Evolutionary conservation across 2,113 vertebrate genomes (phyloP).

Genomic region (Murina feae): DNA sequence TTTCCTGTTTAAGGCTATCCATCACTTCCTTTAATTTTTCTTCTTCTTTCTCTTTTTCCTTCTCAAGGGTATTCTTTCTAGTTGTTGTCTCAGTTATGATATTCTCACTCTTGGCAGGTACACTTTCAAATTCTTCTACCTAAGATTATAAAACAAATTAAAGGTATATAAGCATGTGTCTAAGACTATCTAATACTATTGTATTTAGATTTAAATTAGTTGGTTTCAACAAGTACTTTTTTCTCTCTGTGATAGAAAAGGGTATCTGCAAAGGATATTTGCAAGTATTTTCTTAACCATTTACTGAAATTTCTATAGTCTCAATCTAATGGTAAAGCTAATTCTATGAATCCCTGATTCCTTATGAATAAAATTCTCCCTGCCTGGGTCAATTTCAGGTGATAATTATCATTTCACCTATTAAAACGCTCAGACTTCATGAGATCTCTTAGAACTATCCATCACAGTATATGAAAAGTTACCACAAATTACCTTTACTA

Average conservation of each 20-base stretch:
- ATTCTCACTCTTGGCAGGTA: constrained; percentile 84
- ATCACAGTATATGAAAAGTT: neutral
- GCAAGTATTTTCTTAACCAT: neutral
- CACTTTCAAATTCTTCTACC: constrained; percentile 87
- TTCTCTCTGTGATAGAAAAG: neutral
- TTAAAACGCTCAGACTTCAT: neutral
- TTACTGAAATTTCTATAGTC: neutral
- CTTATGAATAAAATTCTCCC: neutral
- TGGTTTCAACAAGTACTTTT: neutral
- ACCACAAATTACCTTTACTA: neutral
- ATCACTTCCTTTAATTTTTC: constrained; percentile 88
- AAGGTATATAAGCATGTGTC: neutral
- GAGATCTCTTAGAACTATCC: neutral
- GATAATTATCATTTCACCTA: neutral
- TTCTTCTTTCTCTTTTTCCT: constrained; percentile 88
- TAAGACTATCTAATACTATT: neutral
- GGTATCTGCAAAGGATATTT: neutral
- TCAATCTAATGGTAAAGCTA: neutral
- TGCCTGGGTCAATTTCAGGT: neutral
- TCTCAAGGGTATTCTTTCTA: constrained; percentile 85
- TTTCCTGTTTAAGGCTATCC: constrained; percentile 93
- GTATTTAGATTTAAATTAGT: neutral
- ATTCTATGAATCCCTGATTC: neutral
- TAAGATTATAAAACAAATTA: constrained; percentile 68
- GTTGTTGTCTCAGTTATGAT: constrained; percentile 85